Evolutionary conservation across 2,888 invertebrate genomes (phyloP), one percentile per base, ranked within the genome.

Genomic region (Ypsolopha scabrella): DNA sequence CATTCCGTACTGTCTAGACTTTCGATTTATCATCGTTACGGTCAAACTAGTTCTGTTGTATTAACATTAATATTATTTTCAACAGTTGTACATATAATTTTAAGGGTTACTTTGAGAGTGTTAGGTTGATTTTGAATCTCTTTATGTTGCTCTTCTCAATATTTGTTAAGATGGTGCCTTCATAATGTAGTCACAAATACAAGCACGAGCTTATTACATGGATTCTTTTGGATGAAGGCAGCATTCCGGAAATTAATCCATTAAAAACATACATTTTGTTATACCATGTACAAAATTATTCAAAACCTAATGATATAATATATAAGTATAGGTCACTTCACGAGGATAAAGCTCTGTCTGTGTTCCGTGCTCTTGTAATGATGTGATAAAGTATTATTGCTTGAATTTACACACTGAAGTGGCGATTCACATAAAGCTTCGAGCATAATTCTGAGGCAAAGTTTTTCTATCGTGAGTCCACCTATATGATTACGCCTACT

Each of bases 61-160:
- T 60, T 69, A 53, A 55, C 51, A 55, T 52, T 76, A 80, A 80
- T 80, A 80, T 81, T 77, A 69, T 76, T 79, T 81, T 69, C 78
- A 75, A 73, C 67, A 76, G 74, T 81, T 86, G 85, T 86, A 86
- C 66, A 86, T 86, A 86, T 83, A 81, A 76, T 82, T 83, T 83
- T 81, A 82, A 80, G 81, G 71, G 75, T 78, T 75, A 72, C 75
- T 72, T 72, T 79, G 80, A 70, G 79, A 77, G 81, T 81, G 79
- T 77, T 81, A 77, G 80, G 77, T 79, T 50, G 50, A 43, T 76
- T 71, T 75, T 78, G 85, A 86, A 86, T 86, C 85, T 86, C 85
- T 74, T 73, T 67, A 70, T 47, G 47, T 47, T 71, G 62, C 67
- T 64, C 67, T 68, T 70, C 63, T 68, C 65, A 59, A 68, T 63